Evolutionary conservation across 2,113 vertebrate genomes (phyloP).

Genomic region (Mustelus asterias): DNA sequence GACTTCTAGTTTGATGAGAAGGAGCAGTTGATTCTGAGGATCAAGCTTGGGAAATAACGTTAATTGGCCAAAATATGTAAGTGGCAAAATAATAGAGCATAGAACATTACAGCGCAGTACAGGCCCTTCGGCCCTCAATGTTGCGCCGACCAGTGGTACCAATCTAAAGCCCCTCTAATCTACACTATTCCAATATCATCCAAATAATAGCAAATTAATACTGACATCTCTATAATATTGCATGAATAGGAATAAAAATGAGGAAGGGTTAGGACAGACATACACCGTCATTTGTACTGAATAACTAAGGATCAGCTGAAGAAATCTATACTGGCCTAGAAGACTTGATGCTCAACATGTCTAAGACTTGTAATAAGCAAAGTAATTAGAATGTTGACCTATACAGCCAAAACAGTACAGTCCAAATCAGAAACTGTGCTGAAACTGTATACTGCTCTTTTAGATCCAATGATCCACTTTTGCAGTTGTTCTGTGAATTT

Average conservation of each 20-base stretch:
- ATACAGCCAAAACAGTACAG: not conserved
- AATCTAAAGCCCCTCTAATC: no score
- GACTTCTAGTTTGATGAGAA: not conserved
- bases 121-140: no score
- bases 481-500: no score
- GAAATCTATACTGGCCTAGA: not conserved
- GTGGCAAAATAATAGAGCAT: no score
- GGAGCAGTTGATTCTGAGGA: not conserved
- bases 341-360: not conserved
- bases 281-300: not conserved
- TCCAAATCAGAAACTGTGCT: not conserved
- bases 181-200: no score
- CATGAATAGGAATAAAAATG: not conserved
- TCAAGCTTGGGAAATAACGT: not conserved
- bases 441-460: not conserved
- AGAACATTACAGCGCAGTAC: no score
- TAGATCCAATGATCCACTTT: not conserved
- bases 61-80: not conserved
- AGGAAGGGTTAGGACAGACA: not conserved
- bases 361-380: not conserved
- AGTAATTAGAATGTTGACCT: not conserved
- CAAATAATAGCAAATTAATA: not conserved
- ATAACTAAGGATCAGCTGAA: not conserved
- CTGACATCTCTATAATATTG: not conserved
- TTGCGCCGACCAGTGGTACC: no score